Evolutionary conservation across 1,140 invertebrate genomes (phyloP), one percentile per base, ranked within the genome.

Genomic region (Diabrotica virgifera): DNA sequence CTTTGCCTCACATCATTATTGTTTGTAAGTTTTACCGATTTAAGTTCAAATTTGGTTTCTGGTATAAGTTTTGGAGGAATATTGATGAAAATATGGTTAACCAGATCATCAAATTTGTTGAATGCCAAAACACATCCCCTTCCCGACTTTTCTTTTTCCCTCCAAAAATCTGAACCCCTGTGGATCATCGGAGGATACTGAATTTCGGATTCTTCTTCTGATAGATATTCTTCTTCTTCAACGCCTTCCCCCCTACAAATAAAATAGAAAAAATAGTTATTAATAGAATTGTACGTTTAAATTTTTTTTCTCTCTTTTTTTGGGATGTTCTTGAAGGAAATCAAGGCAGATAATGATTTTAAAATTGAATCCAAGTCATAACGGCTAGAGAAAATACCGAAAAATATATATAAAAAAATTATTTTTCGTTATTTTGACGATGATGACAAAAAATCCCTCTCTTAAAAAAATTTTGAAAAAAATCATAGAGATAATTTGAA

Each of bases 71-170:
- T 70, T 2, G 73, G 70, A 2, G 75, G 71, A 11, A 69, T 72
- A 61, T 79, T 78, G 9, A 71, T 69, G 6, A 74, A 55, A 8
- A 80, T 50, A 52, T 77, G 74, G 12, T 70, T 46, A 5, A 76
- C 46, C 0, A 80, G 46, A 37, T 71, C 70, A 6, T 74, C 70
- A 5, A 73, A 6, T 14, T 64, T 65, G 5, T 65, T 67, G 63
- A 78, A 79, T 67, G 74, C 71, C 51, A 76, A 40, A 1, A 69
- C 60, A 62, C 74, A 79, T n/a, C 75, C 74, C 37, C 68, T 70
- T 6, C 77, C 77, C 6, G 50, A 13, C 50, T 63, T 63, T 63
- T 68, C 70, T 52, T 70, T 63, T 58, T 71, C 67, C 53, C 64
- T 38, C 69, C 67, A 73, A 63, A 67, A 71, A 5, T 59, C 54